Percentiles rank a stretch among this genome's conserved stretches.
These are phyloP conservation scores for Psammodynastes pulverulentus DNA, from an alignment of 2,113 vertebrate species.

Conservation along the genomic window DNA sequence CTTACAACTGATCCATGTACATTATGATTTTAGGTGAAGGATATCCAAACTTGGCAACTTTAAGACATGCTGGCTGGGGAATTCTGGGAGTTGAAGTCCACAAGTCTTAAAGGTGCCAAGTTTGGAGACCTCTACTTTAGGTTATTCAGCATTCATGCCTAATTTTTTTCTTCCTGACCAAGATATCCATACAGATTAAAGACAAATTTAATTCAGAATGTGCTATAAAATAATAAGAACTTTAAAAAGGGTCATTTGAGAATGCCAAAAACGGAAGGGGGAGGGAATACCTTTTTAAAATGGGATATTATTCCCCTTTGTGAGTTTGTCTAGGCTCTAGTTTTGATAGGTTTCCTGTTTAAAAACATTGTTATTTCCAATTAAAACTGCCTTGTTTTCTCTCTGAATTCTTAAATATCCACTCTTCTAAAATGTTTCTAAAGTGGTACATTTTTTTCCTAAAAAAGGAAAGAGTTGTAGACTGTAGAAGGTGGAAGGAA, in stretches of 20 bases:
- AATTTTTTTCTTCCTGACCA: background rate
- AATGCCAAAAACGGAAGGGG: background rate
- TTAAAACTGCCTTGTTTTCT: conserved; percentile 25
- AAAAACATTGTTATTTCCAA: conserved; percentile 10
- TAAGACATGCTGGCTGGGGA: too few relatives aligned
- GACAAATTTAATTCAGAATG: background rate
- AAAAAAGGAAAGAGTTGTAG: background rate
- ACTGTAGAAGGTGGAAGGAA: background rate
- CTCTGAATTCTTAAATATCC: conserved; percentile 2
- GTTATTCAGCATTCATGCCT: background rate
- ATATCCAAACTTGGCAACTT: too few relatives aligned
- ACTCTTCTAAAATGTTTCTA: conserved; percentile 37
- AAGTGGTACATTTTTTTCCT: background rate
- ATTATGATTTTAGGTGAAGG: background rate
- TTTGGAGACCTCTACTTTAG: too few relatives aligned
- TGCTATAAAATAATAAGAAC: conserved; percentile 4
- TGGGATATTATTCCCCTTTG: background rate
- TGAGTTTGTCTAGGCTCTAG: background rate
- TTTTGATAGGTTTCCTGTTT: background rate
- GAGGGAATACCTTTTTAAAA: background rate
- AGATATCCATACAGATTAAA: background rate
- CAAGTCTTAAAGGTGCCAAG: too few relatives aligned
- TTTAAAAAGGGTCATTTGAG: background rate
- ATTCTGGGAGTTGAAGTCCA: too few relatives aligned
- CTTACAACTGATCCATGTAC: background rate